These are phyloP conservation scores for Tachina lurida DNA, from an alignment of 2,888 invertebrate species.

Conservation along the genomic window DNA sequence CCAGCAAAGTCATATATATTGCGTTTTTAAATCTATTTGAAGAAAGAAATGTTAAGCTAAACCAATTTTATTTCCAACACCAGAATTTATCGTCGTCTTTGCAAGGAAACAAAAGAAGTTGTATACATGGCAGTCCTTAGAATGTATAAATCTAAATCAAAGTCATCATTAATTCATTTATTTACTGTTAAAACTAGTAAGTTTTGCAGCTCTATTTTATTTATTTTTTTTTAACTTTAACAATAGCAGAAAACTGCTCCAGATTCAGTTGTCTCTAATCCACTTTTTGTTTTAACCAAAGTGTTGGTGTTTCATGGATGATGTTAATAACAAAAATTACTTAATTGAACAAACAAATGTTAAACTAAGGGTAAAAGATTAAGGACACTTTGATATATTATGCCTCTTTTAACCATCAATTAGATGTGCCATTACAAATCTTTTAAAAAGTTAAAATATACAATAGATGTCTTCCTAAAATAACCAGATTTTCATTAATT, in stretches of 20 bases:
- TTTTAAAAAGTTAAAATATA: no score
- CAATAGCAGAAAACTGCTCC: constrained; percentile 13
- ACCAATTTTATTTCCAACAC: not conserved
- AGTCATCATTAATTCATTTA: constrained; percentile 68
- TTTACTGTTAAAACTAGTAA: constrained; percentile 33
- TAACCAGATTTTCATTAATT: no score
- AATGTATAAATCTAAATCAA: constrained; percentile 54
- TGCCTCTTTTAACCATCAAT: no score
- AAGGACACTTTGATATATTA: no score
- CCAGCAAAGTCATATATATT: constrained; percentile 51
- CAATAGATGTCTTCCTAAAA: no score
- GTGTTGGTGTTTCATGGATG: constrained; percentile 6
- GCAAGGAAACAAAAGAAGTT: constrained; percentile 5
- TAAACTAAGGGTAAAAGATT: not conserved
- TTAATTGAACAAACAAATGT: constrained; percentile 22
- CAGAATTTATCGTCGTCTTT: not conserved
- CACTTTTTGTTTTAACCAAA: constrained; percentile 29
- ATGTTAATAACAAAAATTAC: constrained; percentile 15
- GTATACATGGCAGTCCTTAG: constrained; percentile 3
- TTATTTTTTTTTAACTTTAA: not conserved
- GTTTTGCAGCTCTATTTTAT: not conserved
- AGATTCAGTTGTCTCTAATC: constrained; percentile 50
- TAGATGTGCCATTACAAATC: no score
- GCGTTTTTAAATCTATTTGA: constrained; percentile 28
- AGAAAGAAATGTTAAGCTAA: not conserved